A percentile compares a stretch with the other conserved stretches of the same genome.
phyloP scores from a whole-genome alignment of 2,113 vertebrate species.

The Ceyx melanurus region DNA sequence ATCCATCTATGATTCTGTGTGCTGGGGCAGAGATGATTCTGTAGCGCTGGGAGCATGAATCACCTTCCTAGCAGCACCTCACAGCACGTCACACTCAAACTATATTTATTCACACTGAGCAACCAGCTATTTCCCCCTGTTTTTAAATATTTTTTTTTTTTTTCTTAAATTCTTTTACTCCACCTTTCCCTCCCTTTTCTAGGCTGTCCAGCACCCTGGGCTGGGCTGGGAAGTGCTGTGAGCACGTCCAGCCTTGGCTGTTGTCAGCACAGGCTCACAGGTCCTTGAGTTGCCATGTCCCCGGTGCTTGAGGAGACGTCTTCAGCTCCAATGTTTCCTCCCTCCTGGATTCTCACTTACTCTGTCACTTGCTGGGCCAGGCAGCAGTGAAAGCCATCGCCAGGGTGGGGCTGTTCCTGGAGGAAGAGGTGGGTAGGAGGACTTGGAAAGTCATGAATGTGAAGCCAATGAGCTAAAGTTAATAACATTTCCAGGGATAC shows the following conservation, averaged over 20 bases:
- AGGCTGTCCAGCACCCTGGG: not conserved
- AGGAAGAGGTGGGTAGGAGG: constrained; percentile 11
- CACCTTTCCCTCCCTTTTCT: not conserved
- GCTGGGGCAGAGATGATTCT: not conserved
- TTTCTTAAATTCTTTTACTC: not conserved
- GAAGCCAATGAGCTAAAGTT: not conserved
- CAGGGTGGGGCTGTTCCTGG: not conserved
- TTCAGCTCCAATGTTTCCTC: not conserved
- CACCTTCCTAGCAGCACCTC: not conserved
- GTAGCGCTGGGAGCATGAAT: not conserved
- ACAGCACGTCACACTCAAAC: accelerated
- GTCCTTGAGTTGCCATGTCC: not conserved
- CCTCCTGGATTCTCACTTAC: not conserved
- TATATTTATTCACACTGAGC: not conserved
- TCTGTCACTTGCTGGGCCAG: not conserved
- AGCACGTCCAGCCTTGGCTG: not conserved
- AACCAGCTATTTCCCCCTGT: not conserved
- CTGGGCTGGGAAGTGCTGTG: not conserved
- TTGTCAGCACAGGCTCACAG: not conserved
- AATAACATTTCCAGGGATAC: not conserved
- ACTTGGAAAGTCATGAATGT: not conserved
- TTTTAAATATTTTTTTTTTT: not conserved
- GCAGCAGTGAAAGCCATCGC: not conserved
- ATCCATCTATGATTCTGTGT: not conserved
- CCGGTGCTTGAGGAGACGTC: not conserved